phyloP scores from a whole-genome alignment of 1,140 invertebrate genomes.

The Doryteuthis pealeii region DNA sequence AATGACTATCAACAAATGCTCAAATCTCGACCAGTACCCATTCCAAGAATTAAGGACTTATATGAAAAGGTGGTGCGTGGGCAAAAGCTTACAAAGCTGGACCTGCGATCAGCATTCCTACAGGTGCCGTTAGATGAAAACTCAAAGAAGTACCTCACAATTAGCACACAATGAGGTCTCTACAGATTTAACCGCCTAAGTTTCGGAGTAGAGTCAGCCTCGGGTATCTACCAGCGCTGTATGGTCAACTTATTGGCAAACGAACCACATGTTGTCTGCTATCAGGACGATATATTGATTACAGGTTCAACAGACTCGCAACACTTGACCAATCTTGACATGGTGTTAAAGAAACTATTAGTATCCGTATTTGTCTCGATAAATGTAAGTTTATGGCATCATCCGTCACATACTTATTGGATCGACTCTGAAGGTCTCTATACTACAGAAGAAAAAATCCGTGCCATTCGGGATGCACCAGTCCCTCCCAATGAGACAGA shows the following conservation, averaged over 20 bases:
- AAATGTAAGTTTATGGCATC: slow-evolving; percentile 30
- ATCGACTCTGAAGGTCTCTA: slow-evolving; percentile 23
- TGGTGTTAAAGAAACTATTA: slow-evolving; percentile 24
- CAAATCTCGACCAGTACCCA: not conserved
- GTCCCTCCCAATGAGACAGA: slow-evolving; percentile 21
- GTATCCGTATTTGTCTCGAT: slow-evolving; percentile 11
- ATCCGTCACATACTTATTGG: slow-evolving; percentile 19
- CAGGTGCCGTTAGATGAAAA: not conserved
- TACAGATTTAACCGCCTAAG: not conserved
- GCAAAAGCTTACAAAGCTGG: not conserved
- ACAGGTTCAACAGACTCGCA: slow-evolving; percentile 18
- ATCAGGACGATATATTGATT: slow-evolving; percentile 27
- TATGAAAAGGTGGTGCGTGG: not conserved
- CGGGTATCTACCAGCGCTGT: slow-evolving; percentile 59
- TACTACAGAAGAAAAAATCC: slow-evolving; percentile 27
- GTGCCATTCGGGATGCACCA: slow-evolving; percentile 35
- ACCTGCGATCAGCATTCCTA: not conserved
- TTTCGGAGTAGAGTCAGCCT: slow-evolving; percentile 50
- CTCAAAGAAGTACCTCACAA: not conserved
- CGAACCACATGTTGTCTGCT: not conserved
- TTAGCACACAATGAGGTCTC: not conserved
- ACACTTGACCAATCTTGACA: slow-evolving; percentile 23
- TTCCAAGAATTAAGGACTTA: not conserved
- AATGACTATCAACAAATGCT: slow-evolving; percentile 2
- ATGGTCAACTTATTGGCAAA: not conserved